Evolutionary conservation across 2,888 invertebrate species (phyloP), one percentile per base, ranked within the genome.

Genomic region (Agapetus fuscipes): DNA sequence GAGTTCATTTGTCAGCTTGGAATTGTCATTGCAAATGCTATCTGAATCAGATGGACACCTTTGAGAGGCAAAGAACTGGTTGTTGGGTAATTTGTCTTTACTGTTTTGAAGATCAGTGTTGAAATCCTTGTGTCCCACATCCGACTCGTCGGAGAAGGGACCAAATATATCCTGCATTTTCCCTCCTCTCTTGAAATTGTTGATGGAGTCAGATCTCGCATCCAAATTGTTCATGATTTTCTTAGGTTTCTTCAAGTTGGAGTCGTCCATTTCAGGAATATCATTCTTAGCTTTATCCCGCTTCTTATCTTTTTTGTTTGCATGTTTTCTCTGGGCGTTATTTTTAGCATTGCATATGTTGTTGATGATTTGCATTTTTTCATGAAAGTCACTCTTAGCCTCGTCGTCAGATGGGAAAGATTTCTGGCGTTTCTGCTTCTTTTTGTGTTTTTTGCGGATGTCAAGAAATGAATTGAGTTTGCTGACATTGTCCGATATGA

Each of bases 151-250:
- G 1, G 89, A 87, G 43, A 88, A 66, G 9, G 87, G 84, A 1
- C 88, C 89, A 61, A 89, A 89, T 45, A 89, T 88, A 51, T 86
- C 87, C 58, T 88, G 86, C 82, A 88, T 84, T 61, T 86, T 83
- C 16, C 79, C 85, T 50, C 83, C 83, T 45, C 83, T 77, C 51
- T 81, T 77, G 1, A 60, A 53, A 37, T 54, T 57, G 49, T 54
- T 62, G 14, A 56, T 50, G n/a, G 51, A 48, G 29, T 68, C 67
- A 24, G 54, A 45, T 9, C 50, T 37, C 30, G 53, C 50, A 34
- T 66, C 66, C 49, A 52, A 49, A 35, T 51, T 55, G 43, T 53
- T 56, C 2, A 56, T 52, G 3, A 54, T 53, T 50, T 64, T 72
- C 55, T 69, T 75, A 16, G 72, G 70, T 54, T 74, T 78, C 56